Conservation (phyloP, 2,797 vertebrate genomes). For the Botia kubotai region DNA sequence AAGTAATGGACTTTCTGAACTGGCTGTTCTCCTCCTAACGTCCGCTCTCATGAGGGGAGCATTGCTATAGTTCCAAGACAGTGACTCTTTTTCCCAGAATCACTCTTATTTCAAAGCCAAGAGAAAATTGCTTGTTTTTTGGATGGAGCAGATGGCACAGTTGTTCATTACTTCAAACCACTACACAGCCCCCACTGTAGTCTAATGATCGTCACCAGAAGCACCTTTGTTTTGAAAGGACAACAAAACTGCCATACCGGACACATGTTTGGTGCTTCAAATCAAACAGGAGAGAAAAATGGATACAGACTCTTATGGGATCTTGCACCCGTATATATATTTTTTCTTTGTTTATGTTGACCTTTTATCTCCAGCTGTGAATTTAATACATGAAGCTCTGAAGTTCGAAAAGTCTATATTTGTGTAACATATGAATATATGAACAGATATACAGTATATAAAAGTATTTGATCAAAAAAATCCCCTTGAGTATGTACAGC, state of each 20-base stretch:
- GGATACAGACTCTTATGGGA: slow-evolving; percentile 70
- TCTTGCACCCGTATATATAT: slow-evolving; percentile 76
- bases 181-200: slow-evolving; percentile 86
- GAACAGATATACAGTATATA: slow-evolving; percentile 57
- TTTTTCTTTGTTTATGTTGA: slow-evolving; percentile 48
- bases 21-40: slow-evolving; percentile 87
- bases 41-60: slow-evolving; percentile 88
- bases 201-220: slow-evolving; percentile 85
- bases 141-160: slow-evolving; percentile 86
- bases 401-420: slow-evolving; percentile 76
- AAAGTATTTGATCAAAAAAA: slow-evolving; percentile 59
- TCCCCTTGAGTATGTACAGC: slow-evolving; percentile 68
- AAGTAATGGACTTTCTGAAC: slow-evolving; percentile 83
- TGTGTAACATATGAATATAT: slow-evolving; percentile 71
- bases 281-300: slow-evolving; percentile 67
- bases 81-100: slow-evolving; percentile 83
- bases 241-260: slow-evolving; percentile 81
- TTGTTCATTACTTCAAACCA: slow-evolving; percentile 84
- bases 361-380: slow-evolving; percentile 66
- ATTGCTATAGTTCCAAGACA: slow-evolving; percentile 86
- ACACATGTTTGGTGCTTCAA: slow-evolving; percentile 69
- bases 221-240: slow-evolving; percentile 77
- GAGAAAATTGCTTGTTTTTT: slow-evolving; percentile 89
- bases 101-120: slow-evolving; percentile 89
- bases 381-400: slow-evolving; percentile 70